Conservation (phyloP, 2,888 invertebrate genomes). For the Phengaris arion region DNA sequence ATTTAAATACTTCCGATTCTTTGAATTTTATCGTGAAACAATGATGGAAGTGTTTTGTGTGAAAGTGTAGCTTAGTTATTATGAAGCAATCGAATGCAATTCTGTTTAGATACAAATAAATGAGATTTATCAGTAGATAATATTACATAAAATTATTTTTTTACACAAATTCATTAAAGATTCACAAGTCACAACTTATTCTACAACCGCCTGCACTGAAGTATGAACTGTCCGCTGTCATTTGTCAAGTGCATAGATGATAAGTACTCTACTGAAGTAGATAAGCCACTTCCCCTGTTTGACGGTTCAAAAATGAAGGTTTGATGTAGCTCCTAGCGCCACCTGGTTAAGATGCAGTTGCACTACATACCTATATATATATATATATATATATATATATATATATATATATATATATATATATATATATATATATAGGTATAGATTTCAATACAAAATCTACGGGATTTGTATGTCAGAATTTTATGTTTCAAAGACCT, state of each 20-base stretch:
- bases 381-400: no score
- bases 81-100: neutral
- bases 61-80: conserved; percentile 36
- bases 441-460: no score
- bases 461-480: no score
- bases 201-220: conserved; percentile 21
- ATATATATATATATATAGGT: no score
- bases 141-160: conserved; percentile 29
- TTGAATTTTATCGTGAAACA: conserved; percentile 36
- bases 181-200: conserved; percentile 4
- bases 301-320: no score
- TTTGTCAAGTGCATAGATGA: conserved; percentile 10
- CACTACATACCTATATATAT: no score
- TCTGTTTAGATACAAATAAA: neutral
- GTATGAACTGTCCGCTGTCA: conserved; percentile 17
- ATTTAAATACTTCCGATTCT: conserved; percentile 34
- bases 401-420: no score
- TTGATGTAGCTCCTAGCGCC: no score
- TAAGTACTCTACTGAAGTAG: no score
- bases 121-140: neutral
- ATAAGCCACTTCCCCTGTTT: no score
- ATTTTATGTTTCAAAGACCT: no score
- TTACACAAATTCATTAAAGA: conserved; percentile 19
- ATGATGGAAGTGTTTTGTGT: conserved; percentile 40
- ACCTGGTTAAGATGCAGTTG: no score